Base-by-base conservation (phyloP, 2,113 vertebrate genomes). In the Geococcyx californianus region DNA sequence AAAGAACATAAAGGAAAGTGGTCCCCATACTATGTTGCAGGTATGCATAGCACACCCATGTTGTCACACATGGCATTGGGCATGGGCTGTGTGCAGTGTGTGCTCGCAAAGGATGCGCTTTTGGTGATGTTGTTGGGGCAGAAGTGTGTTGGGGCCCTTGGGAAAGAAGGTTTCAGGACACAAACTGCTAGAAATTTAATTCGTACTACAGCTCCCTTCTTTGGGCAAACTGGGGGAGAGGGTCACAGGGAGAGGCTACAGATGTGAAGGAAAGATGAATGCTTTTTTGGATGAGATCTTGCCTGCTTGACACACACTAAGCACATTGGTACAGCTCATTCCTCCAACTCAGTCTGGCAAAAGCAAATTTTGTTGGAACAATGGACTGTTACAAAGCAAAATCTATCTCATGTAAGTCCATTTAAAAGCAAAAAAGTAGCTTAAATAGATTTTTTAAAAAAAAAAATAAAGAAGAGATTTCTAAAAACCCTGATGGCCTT, bases 271-370 rank as follows among this genome's bases (percentile, higher is more conserved):
- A 55, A 58, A 6, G 11, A 59, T 23, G 2, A 55, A 58, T 7
- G 11, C 18, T 84, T 62, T 81, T 58, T 51, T 79, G 47, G 42
- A 58, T 34, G 45, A 17, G 13, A 63, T 78, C 33, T 74, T 40
- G 16, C 40, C 59, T 54, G 15, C 31, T 80, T 68, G 34, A 58
- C 42, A 59, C 9, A 20, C 6, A 16, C 13, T 34, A 59, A 84
- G 29, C 24, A 36, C 33, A 47, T n/a, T 0, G 0, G 47, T 63
- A 55, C 3, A 82, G 79, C n/a, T 84, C 20, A 34, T 78, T 60
- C 42, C 33, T 75, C 58, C 10, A 84, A 63, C 29, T 83, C 49
- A 59, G 38, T 84, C 63, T 67, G 52, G 38, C 23, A 75, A 78
- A 84, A 90, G 29, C 7, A 66, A 64, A 73, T 92, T 74, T 54